Base-by-base conservation (phyloP, 1,140 invertebrate genomes). In the Drosophila bifasciata region DNA sequence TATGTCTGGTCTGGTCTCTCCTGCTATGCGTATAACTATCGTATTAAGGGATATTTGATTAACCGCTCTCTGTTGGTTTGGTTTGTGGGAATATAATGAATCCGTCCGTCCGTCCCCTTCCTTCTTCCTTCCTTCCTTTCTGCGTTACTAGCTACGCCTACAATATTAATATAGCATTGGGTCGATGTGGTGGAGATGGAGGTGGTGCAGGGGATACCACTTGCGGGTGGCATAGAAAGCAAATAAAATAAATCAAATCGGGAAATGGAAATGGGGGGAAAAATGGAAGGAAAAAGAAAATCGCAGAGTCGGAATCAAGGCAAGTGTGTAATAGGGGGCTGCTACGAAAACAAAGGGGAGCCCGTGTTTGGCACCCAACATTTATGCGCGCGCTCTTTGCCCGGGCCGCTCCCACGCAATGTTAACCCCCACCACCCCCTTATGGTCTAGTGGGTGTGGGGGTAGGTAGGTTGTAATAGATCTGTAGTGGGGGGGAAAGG, bases 211-310 rank as follows among this genome's bases (percentile, higher is more conserved):
- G 23, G 0, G 11, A 11, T 1, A 36, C 11, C 76, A 89, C 75
- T 90, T 90, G 86, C 88, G 81, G 75, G 88, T 90, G 88, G 83
- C 83, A 90, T 76, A 88, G 71, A 90, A 88, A 88, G 70, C 88
- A 90, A 90, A 90, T 90, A 90, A 90, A 90, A 90, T 90, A 90
- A 90, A 90, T 90, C 88, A 90, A 90, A 90, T 90, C 77, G 74
- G 43, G 40, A 52, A 57, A 78, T 57, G 68, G 71, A 81, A 81
- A 77, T 13, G 32, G 23, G 32, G 28, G 28, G 7, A 11, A 32
- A 11, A 6, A 25, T 25, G 28, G 28, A 0, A 36, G 32, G 32
- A 13, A 70, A 76, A 69, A 88, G 78, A 78, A 86, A 86, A 88
- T 81, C 83, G 73, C 81, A 81, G 32, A 13, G 67, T 88, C 69